These are phyloP conservation scores for Pelusios castaneus DNA, from an alignment of 2,113 vertebrate genomes.

Conservation along the genomic window DNA sequence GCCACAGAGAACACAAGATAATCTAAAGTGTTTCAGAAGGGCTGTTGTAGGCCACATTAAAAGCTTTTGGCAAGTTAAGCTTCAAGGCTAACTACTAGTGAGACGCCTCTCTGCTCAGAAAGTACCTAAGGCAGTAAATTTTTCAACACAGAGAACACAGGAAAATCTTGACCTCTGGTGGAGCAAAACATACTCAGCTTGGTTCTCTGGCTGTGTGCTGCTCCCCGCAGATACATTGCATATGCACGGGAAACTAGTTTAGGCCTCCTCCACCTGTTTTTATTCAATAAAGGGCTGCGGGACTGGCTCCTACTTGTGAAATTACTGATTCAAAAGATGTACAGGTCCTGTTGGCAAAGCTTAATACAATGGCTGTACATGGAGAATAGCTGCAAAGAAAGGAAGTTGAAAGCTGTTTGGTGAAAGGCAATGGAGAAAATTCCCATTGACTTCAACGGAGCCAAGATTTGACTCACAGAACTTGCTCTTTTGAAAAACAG, in stretches of 20 bases:
- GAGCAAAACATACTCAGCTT: background rate
- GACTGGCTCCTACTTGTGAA: background rate
- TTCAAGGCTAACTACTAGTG: background rate
- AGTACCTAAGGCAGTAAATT: fast-evolving
- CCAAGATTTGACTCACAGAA: background rate
- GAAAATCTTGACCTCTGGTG: background rate
- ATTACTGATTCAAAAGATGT: background rate
- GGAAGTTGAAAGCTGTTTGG: background rate
- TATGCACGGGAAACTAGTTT: background rate
- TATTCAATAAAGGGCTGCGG: background rate
- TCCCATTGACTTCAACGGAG: background rate
- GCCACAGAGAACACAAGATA: background rate
- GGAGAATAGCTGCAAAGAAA: background rate
- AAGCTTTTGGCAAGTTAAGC: background rate
- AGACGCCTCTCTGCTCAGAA: background rate
- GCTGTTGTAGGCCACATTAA: background rate
- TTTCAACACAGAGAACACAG: background rate
- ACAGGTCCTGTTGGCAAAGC: background rate
- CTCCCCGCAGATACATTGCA: background rate
- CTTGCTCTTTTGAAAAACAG: background rate
- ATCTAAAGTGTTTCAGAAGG: background rate
- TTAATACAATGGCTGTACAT: background rate
- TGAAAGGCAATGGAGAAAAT: background rate
- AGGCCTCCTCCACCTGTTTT: background rate
- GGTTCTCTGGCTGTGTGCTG: background rate